Evolutionary conservation across 2,888 invertebrate species (phyloP).

Genomic region (Meandrusa payeni): DNA sequence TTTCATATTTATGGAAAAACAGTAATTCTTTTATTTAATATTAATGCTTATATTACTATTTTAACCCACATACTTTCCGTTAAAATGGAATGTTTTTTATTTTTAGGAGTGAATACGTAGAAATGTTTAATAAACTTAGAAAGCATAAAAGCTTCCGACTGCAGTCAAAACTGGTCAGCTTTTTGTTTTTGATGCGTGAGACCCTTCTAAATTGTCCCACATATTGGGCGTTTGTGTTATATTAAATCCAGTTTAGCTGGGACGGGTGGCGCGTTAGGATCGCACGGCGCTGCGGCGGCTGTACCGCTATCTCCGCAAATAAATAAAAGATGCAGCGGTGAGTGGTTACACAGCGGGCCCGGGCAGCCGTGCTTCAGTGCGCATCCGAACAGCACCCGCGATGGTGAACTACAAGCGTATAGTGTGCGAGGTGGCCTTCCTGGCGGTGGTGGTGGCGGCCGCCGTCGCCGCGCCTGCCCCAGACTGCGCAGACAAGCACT

Average conservation of each 20-base stretch:
- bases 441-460: constrained; percentile 37
- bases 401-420: constrained; percentile 77
- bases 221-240: constrained; percentile 51
- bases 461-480: constrained; percentile 45
- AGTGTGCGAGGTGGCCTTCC: constrained; percentile 57
- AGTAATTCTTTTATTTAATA: too few species aligned
- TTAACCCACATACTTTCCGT: too few species aligned
- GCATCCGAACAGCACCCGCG: constrained; percentile 50
- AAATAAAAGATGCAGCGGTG: constrained; percentile 77
- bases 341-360: constrained; percentile 66
- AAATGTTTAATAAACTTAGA: constrained; percentile 3
- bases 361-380: constrained; percentile 56
- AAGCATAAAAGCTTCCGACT: constrained; percentile 5
- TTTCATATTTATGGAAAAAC: too few species aligned
- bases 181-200: constrained; percentile 17
- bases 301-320: constrained; percentile 77
- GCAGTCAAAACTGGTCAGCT: constrained; percentile 15
- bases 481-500: constrained; percentile 44
- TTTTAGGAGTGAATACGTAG: too few species aligned
- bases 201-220: constrained; percentile 35
- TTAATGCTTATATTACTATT: too few species aligned
- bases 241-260: constrained; percentile 67
- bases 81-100: too few species aligned
- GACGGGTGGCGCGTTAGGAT: constrained; percentile 50
- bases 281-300: constrained; percentile 44